These are phyloP conservation scores for Podabrus alpinus DNA, from an alignment of 2,888 invertebrate genomes.

Conservation along the genomic window DNA sequence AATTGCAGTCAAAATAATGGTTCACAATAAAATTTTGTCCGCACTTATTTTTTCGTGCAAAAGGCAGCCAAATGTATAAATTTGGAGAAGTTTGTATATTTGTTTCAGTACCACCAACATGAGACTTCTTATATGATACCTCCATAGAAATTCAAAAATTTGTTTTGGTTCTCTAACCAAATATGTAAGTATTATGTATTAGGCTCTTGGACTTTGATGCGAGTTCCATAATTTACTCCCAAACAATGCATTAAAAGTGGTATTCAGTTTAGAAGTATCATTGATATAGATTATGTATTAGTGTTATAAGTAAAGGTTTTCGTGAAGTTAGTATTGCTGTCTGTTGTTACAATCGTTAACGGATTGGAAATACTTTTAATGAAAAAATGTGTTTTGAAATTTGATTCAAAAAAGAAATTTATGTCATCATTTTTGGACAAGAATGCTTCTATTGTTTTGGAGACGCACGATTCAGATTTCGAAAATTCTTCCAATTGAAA, in stretches of 20 bases:
- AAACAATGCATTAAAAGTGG: background rate
- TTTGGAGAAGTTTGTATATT: background rate
- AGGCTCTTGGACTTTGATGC: background rate
- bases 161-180: background rate
- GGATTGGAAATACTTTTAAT: no score
- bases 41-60: background rate
- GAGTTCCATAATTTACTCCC: background rate
- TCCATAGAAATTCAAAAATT: background rate
- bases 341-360: background rate
- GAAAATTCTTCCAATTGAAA: no score
- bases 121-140: background rate
- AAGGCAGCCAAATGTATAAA: background rate
- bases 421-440: no score
- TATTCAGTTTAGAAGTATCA: background rate
- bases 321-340: background rate
- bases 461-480: no score
- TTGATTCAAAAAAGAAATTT: no score
- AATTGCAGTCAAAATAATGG: background rate
- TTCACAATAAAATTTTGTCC: background rate
- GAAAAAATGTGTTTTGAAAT: no score
- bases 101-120: background rate
- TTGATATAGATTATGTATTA: background rate
- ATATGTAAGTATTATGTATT: background rate
- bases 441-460: no score
- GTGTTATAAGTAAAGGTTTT: background rate